Conservation (phyloP, 2,113 vertebrate genomes). For the Proteles cristata region DNA sequence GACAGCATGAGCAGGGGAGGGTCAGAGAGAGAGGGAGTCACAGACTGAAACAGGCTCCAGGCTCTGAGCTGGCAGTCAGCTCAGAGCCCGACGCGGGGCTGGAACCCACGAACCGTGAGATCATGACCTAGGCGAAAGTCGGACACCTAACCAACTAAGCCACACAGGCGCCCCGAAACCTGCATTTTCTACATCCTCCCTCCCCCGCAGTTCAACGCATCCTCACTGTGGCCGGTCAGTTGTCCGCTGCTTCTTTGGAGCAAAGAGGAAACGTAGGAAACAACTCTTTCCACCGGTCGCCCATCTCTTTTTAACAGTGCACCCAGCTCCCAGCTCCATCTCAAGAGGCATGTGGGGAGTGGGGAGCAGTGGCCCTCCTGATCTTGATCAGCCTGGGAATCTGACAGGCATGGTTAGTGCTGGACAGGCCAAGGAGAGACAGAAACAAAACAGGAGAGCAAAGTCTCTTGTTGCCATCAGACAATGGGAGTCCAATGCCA, state of each 20-base stretch:
- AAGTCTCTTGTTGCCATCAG: not conserved
- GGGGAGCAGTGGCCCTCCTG: not conserved
- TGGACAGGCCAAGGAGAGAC: not conserved
- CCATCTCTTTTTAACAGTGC: not conserved
- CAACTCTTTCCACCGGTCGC: not conserved
- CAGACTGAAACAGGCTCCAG: too few relatives aligned
- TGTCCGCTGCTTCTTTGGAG: not conserved
- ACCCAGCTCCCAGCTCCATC: not conserved
- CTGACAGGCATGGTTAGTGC: not conserved
- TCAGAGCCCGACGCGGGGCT: too few relatives aligned
- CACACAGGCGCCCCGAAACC: too few relatives aligned
- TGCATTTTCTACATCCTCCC: not conserved
- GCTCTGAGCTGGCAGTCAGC: too few relatives aligned
- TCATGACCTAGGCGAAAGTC: too few relatives aligned
- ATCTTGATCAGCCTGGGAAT: not conserved
- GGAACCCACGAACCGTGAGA: too few relatives aligned
- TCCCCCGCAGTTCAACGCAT: not conserved
- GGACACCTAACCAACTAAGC: too few relatives aligned
- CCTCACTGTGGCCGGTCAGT: not conserved
- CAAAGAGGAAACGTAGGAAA: not conserved
- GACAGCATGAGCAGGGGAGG: too few relatives aligned
- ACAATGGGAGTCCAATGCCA: accelerated
- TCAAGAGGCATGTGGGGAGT: accelerated
- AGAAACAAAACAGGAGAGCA: not conserved
- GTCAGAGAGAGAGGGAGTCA: too few relatives aligned